Evolutionary conservation across 1,140 invertebrate genomes (phyloP).

Genomic region (Sinonovacula constricta): DNA sequence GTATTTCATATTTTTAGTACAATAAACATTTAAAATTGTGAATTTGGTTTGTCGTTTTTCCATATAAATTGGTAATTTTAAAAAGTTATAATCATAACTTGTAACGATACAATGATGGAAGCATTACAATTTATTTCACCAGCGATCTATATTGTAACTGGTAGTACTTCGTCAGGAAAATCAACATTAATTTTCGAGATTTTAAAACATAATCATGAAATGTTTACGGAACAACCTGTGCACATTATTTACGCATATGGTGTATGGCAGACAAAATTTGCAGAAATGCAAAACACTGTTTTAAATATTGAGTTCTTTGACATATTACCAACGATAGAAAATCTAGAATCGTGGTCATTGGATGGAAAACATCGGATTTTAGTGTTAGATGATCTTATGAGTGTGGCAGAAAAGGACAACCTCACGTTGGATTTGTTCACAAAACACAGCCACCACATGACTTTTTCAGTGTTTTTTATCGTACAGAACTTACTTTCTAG

Average conservation of each 20-base stretch:
- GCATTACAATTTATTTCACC: slow-evolving; percentile 9
- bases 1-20: background rate
- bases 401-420: background rate
- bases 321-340: slow-evolving; percentile 5
- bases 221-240: slow-evolving; percentile 18
- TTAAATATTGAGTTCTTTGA: slow-evolving; percentile 26
- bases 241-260: slow-evolving; percentile 32
- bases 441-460: too few species aligned
- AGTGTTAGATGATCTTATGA: slow-evolving; percentile 26
- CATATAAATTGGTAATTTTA: too few species aligned
- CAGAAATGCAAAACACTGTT: slow-evolving; percentile 9
- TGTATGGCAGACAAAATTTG: slow-evolving; percentile 9
- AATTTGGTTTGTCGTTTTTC: too few species aligned
- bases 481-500: slow-evolving; percentile 36
- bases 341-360: background rate
- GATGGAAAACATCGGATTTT: too few species aligned
- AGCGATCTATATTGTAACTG: slow-evolving; percentile 10
- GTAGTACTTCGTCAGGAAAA: slow-evolving; percentile 18
- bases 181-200: slow-evolving; percentile 19
- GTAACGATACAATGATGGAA: slow-evolving; percentile 1
- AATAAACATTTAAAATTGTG: too few species aligned
- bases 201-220: slow-evolving; percentile 6
- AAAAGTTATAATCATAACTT: too few species aligned
- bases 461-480: too few species aligned
- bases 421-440: background rate